Evolutionary conservation across 2,888 invertebrate species (phyloP).

Genomic region (Odontomyia ornata): DNA sequence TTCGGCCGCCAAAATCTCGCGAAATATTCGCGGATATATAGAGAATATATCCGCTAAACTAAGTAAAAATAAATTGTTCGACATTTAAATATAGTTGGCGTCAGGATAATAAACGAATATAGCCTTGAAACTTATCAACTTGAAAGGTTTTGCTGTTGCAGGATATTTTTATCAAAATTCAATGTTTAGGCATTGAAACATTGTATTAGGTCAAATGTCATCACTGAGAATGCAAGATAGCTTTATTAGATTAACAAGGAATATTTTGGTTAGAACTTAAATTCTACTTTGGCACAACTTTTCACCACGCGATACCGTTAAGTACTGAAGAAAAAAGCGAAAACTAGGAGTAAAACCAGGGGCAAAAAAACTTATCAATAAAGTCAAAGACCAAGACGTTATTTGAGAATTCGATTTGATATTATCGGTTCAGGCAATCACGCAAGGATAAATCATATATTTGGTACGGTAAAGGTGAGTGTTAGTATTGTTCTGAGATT

Average conservation of each 20-base stretch:
- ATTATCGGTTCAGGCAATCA: neutral
- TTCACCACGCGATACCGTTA: slow-evolving; percentile 42
- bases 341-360: neutral
- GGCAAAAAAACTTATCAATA: neutral
- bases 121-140: too few species aligned
- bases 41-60: slow-evolving; percentile 69
- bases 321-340: slow-evolving; percentile 41
- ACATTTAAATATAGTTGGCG: slow-evolving; percentile 55
- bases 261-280: neutral
- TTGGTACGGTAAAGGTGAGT: neutral
- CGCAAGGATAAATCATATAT: neutral
- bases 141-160: too few species aligned
- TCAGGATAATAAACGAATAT: too few species aligned
- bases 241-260: too few species aligned
- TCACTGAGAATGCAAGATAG: too few species aligned
- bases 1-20: slow-evolving; percentile 68
- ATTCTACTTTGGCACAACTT: slow-evolving; percentile 31
- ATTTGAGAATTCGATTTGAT: neutral
- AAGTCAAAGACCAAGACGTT: neutral
- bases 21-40: slow-evolving; percentile 73
- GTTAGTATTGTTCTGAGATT: too few species aligned
- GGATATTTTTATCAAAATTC: too few species aligned
- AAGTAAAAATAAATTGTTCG: slow-evolving; percentile 61
- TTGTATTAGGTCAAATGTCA: too few species aligned
- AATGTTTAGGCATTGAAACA: too few species aligned